These are phyloP conservation scores for Saccopteryx leptura DNA, from an alignment of 2,113 vertebrate genomes.

Conservation along the genomic window DNA sequence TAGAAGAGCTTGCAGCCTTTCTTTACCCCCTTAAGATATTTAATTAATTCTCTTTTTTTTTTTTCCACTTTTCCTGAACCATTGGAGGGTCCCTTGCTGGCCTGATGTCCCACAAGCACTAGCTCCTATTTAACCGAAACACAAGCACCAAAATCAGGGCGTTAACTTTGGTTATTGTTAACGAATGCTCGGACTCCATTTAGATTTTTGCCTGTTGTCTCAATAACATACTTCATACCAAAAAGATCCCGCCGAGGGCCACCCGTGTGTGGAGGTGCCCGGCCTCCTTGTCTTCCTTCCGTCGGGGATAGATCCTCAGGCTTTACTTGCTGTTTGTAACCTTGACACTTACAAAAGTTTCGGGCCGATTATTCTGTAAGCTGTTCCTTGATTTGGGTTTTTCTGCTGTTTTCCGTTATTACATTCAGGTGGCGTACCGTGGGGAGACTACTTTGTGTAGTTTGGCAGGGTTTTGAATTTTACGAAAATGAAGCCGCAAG, in stretches of 20 bases:
- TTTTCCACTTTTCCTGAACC: background rate
- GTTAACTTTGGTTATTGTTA: background rate
- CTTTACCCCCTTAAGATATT: background rate
- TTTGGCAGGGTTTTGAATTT: background rate
- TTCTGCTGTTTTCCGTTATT: background rate
- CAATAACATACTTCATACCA: background rate
- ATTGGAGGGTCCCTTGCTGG: background rate
- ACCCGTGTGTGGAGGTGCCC: no score
- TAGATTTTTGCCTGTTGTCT: background rate
- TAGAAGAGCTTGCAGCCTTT: background rate
- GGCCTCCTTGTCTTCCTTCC: no score
- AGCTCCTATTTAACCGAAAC: background rate
- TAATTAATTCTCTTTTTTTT: no score
- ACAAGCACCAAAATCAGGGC: background rate
- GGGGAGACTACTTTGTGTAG: background rate
- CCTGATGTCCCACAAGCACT: no score
- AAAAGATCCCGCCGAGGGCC: background rate
- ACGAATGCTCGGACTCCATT: background rate
- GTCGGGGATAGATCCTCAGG: no score
- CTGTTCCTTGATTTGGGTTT: background rate
- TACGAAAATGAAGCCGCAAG: background rate
- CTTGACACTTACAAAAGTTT: background rate
- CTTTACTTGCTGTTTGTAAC: background rate
- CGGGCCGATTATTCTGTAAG: background rate
- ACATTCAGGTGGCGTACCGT: background rate